Percentiles rank a stretch among this genome's conserved stretches.
Evolutionary conservation across 2,797 vertebrate genomes (phyloP).

Genomic region (Pygocentrus nattereri): DNA sequence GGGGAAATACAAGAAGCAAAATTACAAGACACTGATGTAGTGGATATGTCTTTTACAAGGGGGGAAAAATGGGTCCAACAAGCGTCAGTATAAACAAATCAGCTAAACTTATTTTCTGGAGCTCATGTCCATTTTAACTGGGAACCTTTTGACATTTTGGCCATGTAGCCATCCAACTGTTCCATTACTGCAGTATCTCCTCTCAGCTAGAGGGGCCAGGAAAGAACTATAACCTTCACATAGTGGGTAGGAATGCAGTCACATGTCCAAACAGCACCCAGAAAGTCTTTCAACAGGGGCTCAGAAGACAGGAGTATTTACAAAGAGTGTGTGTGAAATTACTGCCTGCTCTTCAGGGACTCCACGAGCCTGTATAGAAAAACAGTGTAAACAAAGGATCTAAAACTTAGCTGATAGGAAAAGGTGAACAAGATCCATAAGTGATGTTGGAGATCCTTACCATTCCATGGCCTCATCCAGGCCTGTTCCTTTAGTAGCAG

Average conservation of each 20-base stretch:
- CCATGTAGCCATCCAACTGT: background rate
- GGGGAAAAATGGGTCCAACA: conserved; percentile 20
- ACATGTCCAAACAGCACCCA: conserved; percentile 67
- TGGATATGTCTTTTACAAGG: conserved; percentile 32
- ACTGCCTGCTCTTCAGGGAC: conserved; percentile 95
- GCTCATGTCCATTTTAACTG: conserved; percentile 13
- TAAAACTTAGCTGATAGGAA: background rate
- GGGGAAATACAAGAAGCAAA: conserved; percentile 19
- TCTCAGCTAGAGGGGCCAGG: conserved; percentile 53
- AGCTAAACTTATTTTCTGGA: conserved; percentile 21
- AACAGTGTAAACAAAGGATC: too few relatives aligned
- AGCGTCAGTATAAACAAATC: conserved; percentile 3
- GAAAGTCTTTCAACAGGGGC: conserved; percentile 68
- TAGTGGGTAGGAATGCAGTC: conserved; percentile 66
- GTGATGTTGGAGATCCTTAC: conserved; percentile 70
- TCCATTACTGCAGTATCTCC: conserved; percentile 35
- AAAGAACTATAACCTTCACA: conserved; percentile 35
- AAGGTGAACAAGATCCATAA: conserved; percentile 3
- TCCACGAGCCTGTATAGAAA: conserved; percentile 87
- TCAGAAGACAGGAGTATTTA: conserved; percentile 74
- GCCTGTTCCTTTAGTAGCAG: conserved; percentile 94
- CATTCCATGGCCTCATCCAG: conserved; percentile 98
- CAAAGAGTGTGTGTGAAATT: conserved; percentile 67
- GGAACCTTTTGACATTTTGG: conserved; percentile 10
- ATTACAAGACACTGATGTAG: conserved; percentile 48